A percentile compares a stretch with the other conserved stretches of the same genome.
Evolutionary conservation across 2,797 vertebrate species (phyloP).

Genomic region (Pangasius mekongensis): DNA sequence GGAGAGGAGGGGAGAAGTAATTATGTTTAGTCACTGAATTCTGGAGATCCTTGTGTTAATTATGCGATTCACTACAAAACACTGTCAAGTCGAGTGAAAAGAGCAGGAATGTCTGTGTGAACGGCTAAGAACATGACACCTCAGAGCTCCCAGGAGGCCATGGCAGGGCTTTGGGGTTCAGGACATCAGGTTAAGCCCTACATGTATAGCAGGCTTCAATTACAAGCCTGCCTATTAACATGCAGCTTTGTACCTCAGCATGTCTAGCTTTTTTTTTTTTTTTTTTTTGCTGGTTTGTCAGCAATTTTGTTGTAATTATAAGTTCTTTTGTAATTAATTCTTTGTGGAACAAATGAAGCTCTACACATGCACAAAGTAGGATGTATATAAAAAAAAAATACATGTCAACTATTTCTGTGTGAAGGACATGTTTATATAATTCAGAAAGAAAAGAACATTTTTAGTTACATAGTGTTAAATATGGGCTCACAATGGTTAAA

Average conservation of each 20-base stretch:
- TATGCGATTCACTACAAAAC: slow-evolving; percentile 63
- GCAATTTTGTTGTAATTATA: slow-evolving; percentile 51
- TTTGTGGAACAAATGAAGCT: slow-evolving; percentile 2
- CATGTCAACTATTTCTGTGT: neutral
- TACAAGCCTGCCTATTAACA: slow-evolving; percentile 54
- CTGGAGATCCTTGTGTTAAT: slow-evolving; percentile 64
- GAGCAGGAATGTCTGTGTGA: slow-evolving; percentile 60
- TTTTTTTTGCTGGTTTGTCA: slow-evolving; percentile 37
- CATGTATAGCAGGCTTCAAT: slow-evolving; percentile 53
- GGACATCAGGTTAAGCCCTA: slow-evolving; percentile 47
- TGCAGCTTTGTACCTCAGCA: slow-evolving; percentile 38
- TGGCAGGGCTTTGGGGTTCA: slow-evolving; percentile 43
- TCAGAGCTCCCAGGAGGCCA: slow-evolving; percentile 50
- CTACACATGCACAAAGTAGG: neutral
- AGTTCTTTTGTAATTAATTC: slow-evolving; percentile 13
- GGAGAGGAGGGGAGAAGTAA: slow-evolving; percentile 62
- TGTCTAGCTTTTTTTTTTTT: slow-evolving; percentile 6
- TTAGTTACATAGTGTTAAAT: slow-evolving; percentile 9
- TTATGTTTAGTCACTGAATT: slow-evolving; percentile 66
- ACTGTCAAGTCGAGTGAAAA: slow-evolving; percentile 63
- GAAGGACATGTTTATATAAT: neutral
- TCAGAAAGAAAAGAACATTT: neutral
- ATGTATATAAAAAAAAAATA: no score
- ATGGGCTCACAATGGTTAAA: neutral
- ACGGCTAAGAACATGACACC: slow-evolving; percentile 60